Evolutionary conservation across 2,797 vertebrate genomes (phyloP), one percentile per base, ranked within the genome.

Genomic region (Parauchenoglanis punctatus): DNA sequence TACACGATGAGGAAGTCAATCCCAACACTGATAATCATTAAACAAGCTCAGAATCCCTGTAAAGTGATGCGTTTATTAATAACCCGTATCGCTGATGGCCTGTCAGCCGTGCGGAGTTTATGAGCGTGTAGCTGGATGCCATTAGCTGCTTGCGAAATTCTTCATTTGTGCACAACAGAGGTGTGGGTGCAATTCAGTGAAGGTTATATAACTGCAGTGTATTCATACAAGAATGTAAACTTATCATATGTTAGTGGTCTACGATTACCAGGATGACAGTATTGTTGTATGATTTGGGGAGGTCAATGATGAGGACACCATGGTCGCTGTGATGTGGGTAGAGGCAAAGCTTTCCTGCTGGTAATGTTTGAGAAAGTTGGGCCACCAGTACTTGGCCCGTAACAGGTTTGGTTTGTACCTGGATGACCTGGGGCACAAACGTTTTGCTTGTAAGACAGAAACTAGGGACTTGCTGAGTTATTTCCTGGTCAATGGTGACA

Each of bases 161-260:
- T 77, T 54, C 13, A 13, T 77, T 28, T 75, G 4, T 77, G 49
- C n/a, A 3, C n/a, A 5, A n/a, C 44, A 49, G 35, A 75, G 25
- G 17, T 20, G n/a, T 31, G 46, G 28, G n/a, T 56, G 75, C 25
- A 11, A 4, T 10, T 78, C 18, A 12, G 28, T 4, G n/a, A 20
- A 56, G 76, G 58, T 56, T 78, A 78, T 35, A n/a, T 78, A 78
- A 78, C 18, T 31, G 15, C 17, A 78, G 7, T 78, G 76, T 28
- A 35, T 13, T 7, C 52, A 18, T 2, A 31, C 7, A 4, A 56
- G 28, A 78, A 56, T 28, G 49, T 31, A 20, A 77, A 77, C n/a
- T 28, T 77, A 54, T 18, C 54, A 40, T 72, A 72, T 46, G 40
- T 40, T 49, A 49, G 49, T 49, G 49, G 49, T 49, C 49, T 49